Evolutionary conservation across 1,140 invertebrate genomes (phyloP).

Genomic region (Trichonephila clavipes): DNA sequence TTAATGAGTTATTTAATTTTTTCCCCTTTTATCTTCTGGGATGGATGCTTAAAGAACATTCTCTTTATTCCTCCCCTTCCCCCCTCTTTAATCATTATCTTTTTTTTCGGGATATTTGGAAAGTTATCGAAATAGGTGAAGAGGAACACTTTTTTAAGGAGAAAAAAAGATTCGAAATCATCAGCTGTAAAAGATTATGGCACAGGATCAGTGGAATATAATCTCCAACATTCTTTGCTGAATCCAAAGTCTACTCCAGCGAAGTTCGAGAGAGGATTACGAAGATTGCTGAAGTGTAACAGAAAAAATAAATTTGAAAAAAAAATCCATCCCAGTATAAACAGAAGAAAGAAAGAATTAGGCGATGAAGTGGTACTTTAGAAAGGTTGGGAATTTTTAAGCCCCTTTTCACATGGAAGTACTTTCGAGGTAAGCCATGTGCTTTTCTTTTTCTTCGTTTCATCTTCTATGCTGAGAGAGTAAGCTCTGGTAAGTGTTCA

Average conservation of each 20-base stretch:
- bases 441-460: too few relatives aligned
- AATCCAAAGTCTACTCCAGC: too few relatives aligned
- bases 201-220: slow-evolving; percentile 39
- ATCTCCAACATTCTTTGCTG: background rate
- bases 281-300: background rate
- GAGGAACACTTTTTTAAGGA: background rate
- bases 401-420: slow-evolving; percentile 11
- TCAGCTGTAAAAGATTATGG: slow-evolving; percentile 55
- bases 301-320: background rate
- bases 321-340: background rate
- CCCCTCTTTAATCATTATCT: background rate
- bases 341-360: background rate
- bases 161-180: background rate
- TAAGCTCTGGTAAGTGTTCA: too few relatives aligned
- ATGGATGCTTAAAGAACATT: background rate
- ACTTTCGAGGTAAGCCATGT: background rate
- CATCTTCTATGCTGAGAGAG: too few relatives aligned
- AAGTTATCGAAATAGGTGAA: background rate
- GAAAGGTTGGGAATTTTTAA: slow-evolving; percentile 29
- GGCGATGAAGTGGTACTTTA: background rate
- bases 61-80: too few relatives aligned
- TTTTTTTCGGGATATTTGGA: background rate
- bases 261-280: slow-evolving; percentile 22
- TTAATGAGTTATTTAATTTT: background rate
- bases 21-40: slow-evolving; percentile 5